Percentiles rank a stretch among this genome's conserved stretches.
phyloP scores from a whole-genome alignment of 2,797 vertebrate species.

The Halcyon leucocephala region DNA sequence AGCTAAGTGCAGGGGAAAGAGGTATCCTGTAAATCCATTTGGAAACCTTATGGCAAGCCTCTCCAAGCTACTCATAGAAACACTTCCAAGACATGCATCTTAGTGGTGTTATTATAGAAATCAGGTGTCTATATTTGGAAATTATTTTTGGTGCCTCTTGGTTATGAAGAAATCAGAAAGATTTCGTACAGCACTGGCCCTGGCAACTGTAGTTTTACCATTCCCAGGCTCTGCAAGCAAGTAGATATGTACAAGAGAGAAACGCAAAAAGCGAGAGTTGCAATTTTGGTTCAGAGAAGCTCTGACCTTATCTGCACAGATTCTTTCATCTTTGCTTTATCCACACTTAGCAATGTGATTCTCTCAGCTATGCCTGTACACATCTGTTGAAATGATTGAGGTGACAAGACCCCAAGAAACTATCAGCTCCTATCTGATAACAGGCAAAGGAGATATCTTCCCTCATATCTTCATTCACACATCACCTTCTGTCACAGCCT shows the following conservation, averaged over 20 bases:
- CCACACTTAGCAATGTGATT: neutral
- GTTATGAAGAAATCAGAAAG: neutral
- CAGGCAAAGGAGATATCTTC: neutral
- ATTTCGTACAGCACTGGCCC: neutral
- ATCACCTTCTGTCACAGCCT: neutral
- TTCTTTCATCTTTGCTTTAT: neutral
- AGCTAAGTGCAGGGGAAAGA: neutral
- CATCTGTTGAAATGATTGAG: neutral
- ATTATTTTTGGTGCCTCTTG: neutral
- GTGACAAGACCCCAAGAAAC: neutral
- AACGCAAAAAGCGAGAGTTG: fast-evolving
- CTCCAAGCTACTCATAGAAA: neutral
- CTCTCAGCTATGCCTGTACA: neutral
- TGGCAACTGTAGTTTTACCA: neutral
- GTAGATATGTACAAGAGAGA: neutral
- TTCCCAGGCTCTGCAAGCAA: neutral
- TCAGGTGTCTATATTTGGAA: neutral
- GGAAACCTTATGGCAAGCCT: neutral
- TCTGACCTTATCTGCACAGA: neutral
- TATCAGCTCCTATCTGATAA: neutral
- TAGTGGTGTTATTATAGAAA: neutral
- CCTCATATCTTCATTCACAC: neutral
- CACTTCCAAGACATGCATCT: neutral
- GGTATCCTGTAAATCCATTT: neutral
- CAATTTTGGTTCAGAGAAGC: neutral